Percentiles rank a stretch among this genome's conserved stretches.
Conservation (phyloP, 2,797 vertebrate species). For the Tauraco hartlaubi region DNA sequence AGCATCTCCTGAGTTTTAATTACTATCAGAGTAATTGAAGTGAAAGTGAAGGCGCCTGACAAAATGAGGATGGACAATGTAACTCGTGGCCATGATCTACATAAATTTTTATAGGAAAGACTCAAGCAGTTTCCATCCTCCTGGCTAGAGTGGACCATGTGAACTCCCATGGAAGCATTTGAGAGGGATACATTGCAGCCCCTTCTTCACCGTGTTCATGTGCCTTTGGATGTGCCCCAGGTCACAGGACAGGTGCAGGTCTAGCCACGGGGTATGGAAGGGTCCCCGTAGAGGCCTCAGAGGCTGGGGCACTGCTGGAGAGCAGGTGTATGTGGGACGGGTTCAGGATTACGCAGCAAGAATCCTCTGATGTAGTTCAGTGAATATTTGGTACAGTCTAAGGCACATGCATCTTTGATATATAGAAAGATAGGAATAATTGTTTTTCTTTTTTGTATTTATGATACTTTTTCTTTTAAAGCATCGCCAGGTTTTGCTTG, state of each 20-base stretch:
- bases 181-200: background rate
- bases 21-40: background rate
- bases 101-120: background rate
- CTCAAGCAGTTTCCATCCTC: background rate
- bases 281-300: background rate
- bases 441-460: background rate
- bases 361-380: background rate
- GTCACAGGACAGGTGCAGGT: background rate
- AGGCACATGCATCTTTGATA: background rate
- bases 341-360: background rate
- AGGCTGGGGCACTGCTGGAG: background rate
- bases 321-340: background rate
- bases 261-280: background rate
- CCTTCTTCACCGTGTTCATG: background rate
- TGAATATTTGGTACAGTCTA: background rate
- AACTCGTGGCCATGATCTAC: background rate
- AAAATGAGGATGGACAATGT: background rate
- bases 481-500: constrained; percentile 93
- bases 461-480: constrained; percentile 52
- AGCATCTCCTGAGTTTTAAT: background rate
- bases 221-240: background rate
- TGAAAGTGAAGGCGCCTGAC: background rate
- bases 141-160: background rate
- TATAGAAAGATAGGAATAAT: background rate
- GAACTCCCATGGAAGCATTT: background rate